A percentile compares a stretch with the other conserved stretches of the same genome.
Evolutionary conservation across 2,113 vertebrate species (phyloP).

Genomic region (Pelecanoides urinatrix): DNA sequence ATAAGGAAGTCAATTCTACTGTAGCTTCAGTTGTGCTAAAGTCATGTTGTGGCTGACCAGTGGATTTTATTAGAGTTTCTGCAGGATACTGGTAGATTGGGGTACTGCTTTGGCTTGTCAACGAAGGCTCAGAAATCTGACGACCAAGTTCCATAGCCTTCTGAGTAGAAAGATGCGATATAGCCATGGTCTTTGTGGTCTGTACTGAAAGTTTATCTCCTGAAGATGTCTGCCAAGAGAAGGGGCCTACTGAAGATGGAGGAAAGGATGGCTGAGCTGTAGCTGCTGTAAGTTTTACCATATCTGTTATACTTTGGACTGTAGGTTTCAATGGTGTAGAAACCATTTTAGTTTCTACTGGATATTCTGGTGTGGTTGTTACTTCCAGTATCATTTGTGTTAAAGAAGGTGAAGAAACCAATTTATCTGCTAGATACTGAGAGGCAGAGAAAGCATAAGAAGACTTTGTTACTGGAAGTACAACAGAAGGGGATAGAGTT

Average conservation of each 20-base stretch:
- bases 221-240: slow-evolving; percentile 23
- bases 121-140: slow-evolving; percentile 25
- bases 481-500: background rate
- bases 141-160: background rate
- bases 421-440: background rate
- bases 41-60: background rate
- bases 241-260: background rate
- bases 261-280: background rate
- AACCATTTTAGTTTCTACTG: background rate
- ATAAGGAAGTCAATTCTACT: background rate
- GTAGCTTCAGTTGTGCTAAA: background rate
- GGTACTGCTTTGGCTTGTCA: slow-evolving; percentile 38
- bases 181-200: background rate
- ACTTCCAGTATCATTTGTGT: background rate
- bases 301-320: background rate
- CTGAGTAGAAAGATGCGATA: slow-evolving; percentile 17
- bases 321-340: background rate
- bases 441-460: background rate
- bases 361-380: background rate
- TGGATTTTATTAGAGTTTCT: background rate
- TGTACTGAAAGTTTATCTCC: background rate
- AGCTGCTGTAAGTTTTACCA: background rate
- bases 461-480: background rate
- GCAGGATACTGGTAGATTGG: background rate
- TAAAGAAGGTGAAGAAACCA: background rate